Evolutionary conservation across 2,888 invertebrate species (phyloP).

Genomic region (Drosophila quinaria): DNA sequence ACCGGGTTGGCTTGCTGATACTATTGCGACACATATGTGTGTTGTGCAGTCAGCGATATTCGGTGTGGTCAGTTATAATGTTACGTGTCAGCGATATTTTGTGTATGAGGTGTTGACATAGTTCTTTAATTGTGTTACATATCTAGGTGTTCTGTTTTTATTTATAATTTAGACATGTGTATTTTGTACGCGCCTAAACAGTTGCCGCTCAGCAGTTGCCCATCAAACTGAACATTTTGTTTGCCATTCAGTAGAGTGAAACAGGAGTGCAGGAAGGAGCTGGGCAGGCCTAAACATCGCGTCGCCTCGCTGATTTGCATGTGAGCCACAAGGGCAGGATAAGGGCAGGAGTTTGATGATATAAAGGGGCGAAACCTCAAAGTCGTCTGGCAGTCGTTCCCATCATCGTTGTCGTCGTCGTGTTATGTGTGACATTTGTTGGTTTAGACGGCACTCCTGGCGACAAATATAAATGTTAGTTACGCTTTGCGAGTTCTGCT

Average conservation of each 20-base stretch:
- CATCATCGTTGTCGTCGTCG: conserved; percentile 25
- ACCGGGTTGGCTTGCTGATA: too few relatives aligned
- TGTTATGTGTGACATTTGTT: conserved; percentile 73
- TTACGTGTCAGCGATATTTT: too few relatives aligned
- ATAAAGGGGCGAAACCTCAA: conserved; percentile 54
- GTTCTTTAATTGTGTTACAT: too few relatives aligned
- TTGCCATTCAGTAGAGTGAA: conserved; percentile 43
- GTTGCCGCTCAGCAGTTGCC: too few relatives aligned
- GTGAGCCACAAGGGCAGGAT: conserved; percentile 35
- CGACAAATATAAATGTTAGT: conserved; percentile 78
- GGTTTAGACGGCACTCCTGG: conserved; percentile 71
- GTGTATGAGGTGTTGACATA: too few relatives aligned
- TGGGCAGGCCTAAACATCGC: conserved; percentile 45
- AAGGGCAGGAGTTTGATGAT: conserved; percentile 7
- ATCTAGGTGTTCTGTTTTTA: too few relatives aligned
- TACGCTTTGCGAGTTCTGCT: conserved; percentile 72
- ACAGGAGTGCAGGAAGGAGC: not conserved
- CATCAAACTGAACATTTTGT: too few relatives aligned
- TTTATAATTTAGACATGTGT: too few relatives aligned
- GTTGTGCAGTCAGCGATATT: too few relatives aligned
- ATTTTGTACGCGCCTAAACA: too few relatives aligned
- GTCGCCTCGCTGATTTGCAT: conserved; percentile 72
- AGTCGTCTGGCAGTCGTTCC: conserved; percentile 59
- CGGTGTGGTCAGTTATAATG: too few relatives aligned
- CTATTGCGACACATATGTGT: too few relatives aligned